These are phyloP conservation scores for Melanotaenia maccullochi DNA, from an alignment of 2,797 vertebrate species.

Conservation along the genomic window DNA sequence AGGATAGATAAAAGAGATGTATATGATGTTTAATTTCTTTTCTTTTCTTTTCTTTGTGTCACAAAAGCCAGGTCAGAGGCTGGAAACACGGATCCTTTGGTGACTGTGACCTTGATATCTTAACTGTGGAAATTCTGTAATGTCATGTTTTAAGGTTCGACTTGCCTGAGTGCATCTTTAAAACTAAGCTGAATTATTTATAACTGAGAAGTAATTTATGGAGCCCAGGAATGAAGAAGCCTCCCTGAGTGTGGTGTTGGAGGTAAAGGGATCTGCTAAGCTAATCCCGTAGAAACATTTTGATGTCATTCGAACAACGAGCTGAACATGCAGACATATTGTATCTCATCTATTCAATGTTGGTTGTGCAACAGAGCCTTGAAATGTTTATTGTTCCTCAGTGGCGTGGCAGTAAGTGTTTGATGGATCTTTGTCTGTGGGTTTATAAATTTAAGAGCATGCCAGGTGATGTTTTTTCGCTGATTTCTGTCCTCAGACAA, in stretches of 20 bases:
- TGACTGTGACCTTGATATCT: too few relatives aligned
- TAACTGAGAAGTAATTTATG: not conserved
- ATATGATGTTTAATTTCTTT: too few relatives aligned
- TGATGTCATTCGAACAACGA: not conserved
- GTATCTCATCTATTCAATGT: not conserved
- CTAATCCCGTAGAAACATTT: not conserved
- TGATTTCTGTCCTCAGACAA: not conserved
- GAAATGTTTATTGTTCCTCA: not conserved
- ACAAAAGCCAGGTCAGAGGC: too few relatives aligned
- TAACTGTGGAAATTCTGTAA: too few relatives aligned
- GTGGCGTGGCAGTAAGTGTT: not conserved
- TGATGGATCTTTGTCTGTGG: not conserved
- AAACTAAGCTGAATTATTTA: too few relatives aligned
- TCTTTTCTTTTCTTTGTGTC: too few relatives aligned
- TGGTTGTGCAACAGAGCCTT: not conserved
- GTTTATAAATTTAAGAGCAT: not conserved
- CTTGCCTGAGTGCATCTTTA: too few relatives aligned
- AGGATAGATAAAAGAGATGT: too few relatives aligned
- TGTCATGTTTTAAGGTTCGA: too few relatives aligned
- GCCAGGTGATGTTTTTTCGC: not conserved
- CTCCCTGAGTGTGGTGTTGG: not conserved
- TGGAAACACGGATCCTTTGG: too few relatives aligned
- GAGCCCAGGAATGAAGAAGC: not conserved
- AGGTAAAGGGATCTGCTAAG: not conserved
- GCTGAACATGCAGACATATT: not conserved